Base-by-base conservation (phyloP, 1,140 invertebrate genomes). In the Diuraphis noxia region DNA sequence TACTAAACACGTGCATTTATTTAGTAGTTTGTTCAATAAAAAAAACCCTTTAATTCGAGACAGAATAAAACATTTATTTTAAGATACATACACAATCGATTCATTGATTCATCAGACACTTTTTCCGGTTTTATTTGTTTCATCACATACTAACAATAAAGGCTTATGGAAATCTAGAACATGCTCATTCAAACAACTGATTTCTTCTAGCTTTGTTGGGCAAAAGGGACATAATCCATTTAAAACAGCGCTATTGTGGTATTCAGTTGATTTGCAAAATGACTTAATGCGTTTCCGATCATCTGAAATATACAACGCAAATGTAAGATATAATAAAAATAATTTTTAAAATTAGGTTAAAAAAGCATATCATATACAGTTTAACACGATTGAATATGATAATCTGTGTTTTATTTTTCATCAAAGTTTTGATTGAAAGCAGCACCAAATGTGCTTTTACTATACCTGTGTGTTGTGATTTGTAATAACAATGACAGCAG, bases 111-210 rank as follows among this genome's bases (percentile, higher is more conserved):
- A 13, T 72, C n/a, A 19, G 30, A n/a, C 5, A 72, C 17, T n/a
- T 72, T 72, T 21, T 17, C 34, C n/a, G 17, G 30, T 72, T 72
- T 72, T 72, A 72, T 72, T 72, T 72, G 5, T 34, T 85, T 1
- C 49, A 85, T 46, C n/a, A 85, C 7, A 85, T 9, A 21, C 30
- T 34, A 30, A 77, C 49, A 91, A 91, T 43, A 91, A 81, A 52
- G 89, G 89, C 38, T 46, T 81, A 40, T 81, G 89, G 8, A 91
- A 91, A 52, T 91, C 38, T 40, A 91, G 13, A 36, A 91, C 36
- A 36, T 91, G 89, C 25, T 91, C 43, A 17, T 91, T 46, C 21
- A 91, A 49, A 52, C 5, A 13, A 49, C 38, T n/a, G 34, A 91
- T 81, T n/a, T 81, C 30, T 1, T 0, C 49, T 23, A 79, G 25